Conservation (phyloP, 2,888 invertebrate genomes). For the Stenotaenia linearis region DNA sequence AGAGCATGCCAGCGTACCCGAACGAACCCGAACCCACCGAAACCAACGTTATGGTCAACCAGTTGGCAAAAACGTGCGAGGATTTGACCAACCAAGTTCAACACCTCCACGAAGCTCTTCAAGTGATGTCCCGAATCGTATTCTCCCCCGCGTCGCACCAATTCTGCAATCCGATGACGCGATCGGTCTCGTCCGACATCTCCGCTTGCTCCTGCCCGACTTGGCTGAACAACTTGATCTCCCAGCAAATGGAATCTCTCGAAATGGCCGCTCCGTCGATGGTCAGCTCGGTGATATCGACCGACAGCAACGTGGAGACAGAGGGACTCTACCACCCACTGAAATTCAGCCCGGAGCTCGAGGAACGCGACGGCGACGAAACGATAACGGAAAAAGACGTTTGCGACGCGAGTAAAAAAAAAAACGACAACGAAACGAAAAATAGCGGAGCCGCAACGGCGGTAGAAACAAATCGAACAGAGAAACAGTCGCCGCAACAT, state of each 20-base stretch:
- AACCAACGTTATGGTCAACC: slow-evolving; percentile 4
- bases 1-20: not conserved
- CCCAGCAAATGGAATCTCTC: not conserved
- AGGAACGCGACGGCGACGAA: not conserved
- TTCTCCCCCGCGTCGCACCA: not conserved
- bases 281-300: slow-evolving; percentile 8
- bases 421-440: not conserved
- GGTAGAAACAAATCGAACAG: too few relatives aligned
- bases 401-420: not conserved
- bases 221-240: not conserved
- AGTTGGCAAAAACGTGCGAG: not conserved
- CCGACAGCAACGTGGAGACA: not conserved
- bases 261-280: not conserved
- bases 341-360: not conserved
- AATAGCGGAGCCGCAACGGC: too few relatives aligned
- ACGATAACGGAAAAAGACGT: not conserved
- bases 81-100: slow-evolving; percentile 30
- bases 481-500: too few relatives aligned
- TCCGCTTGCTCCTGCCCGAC: not conserved
- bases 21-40: not conserved
- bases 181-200: not conserved
- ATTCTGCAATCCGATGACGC: not conserved
- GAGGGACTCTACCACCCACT: not conserved
- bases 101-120: slow-evolving; percentile 34
- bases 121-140: slow-evolving; percentile 21